These are phyloP conservation scores for Chrysolina oricalcia DNA, from an alignment of 2,888 invertebrate species.

Conservation along the genomic window DNA sequence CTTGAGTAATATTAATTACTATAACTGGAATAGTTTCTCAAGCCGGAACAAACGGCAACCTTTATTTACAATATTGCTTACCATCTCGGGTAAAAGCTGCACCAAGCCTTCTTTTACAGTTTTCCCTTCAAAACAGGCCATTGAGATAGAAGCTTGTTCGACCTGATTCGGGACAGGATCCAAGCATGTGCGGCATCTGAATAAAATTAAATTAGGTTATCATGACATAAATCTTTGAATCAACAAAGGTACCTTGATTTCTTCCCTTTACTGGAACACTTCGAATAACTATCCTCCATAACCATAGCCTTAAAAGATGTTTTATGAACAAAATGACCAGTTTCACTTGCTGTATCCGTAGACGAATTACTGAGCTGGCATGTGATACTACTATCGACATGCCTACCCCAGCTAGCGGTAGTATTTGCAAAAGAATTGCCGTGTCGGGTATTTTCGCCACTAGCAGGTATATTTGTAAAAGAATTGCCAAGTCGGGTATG, in stretches of 20 bases:
- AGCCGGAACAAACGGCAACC: too few species aligned
- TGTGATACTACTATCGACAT: neutral
- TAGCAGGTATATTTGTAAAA: neutral
- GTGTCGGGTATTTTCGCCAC: neutral
- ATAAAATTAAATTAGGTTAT: neutral
- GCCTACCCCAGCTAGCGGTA: neutral
- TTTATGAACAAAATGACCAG: neutral
- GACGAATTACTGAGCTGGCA: constrained; percentile 9
- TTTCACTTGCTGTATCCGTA: constrained; percentile 10
- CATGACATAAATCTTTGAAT: neutral
- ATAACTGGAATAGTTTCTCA: too few species aligned
- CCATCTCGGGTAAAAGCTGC: constrained; percentile 11
- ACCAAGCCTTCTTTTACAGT: constrained; percentile 1
- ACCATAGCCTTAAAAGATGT: neutral
- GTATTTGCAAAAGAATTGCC: neutral
- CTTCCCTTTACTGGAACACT: neutral
- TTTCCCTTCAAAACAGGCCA: constrained; percentile 12
- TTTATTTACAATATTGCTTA: neutral
- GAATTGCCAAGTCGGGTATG: neutral
- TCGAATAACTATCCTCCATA: neutral
- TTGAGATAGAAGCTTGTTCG: neutral
- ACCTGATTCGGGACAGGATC: neutral
- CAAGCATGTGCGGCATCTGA: constrained; percentile 11
- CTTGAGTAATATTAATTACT: too few species aligned
- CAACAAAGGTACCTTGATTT: neutral